Conservation (phyloP, 2,113 vertebrate species). For the Pseudopipra pipra region DNA sequence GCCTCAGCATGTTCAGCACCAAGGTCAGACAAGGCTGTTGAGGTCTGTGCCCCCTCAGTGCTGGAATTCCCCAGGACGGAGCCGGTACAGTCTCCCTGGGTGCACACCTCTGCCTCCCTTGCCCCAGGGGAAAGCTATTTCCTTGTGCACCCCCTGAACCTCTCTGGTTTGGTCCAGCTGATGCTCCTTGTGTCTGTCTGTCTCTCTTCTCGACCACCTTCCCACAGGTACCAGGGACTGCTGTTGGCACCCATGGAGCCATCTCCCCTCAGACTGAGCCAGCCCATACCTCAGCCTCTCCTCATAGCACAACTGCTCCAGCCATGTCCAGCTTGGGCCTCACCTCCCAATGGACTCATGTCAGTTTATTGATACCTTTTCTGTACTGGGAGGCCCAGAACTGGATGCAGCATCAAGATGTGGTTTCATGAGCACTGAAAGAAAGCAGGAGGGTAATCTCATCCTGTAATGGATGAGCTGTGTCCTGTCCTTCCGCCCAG, state of each 20-base stretch:
- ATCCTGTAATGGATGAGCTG: neutral
- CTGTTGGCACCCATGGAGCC: neutral
- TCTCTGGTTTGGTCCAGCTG: no score
- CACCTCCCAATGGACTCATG: neutral
- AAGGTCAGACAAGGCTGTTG: neutral
- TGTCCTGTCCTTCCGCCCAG: neutral
- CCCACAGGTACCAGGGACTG: rapidly evolving
- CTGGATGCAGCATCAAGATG: neutral
- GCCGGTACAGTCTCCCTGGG: neutral
- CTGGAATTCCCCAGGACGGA: neutral
- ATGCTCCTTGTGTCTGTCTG: neutral
- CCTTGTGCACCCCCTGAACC: rapidly evolving
- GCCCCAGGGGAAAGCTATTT: neutral
- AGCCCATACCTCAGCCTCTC: neutral
- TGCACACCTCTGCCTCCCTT: neutral
- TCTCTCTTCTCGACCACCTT: no score
- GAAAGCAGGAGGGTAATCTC: neutral
- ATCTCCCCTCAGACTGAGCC: neutral
- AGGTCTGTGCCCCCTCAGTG: neutral
- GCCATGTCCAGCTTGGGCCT: neutral
- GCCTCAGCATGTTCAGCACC: rapidly evolving
- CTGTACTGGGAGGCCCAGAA: neutral
- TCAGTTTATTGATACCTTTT: neutral
- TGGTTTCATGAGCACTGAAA: neutral
- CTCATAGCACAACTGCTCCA: neutral